Conservation (phyloP, 2,888 invertebrate genomes). For the Hoplodrina ambigua region DNA sequence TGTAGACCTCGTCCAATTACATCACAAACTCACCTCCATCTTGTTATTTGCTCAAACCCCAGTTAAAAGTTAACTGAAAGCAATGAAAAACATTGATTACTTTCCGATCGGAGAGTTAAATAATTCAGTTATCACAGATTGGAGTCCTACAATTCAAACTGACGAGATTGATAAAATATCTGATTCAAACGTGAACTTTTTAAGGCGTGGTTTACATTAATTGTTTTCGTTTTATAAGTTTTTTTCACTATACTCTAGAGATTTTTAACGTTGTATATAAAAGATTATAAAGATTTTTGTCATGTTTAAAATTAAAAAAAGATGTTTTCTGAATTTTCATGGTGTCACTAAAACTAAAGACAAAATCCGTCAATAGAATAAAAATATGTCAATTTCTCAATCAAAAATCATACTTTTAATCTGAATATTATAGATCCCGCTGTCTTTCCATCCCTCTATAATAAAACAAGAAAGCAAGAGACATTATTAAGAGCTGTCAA, state of each 20-base stretch:
- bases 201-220: constrained; percentile 15
- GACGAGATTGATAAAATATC: constrained; percentile 26
- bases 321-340: not conserved
- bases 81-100: constrained; percentile 15
- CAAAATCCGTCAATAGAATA: too few species aligned
- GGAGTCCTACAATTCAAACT: constrained; percentile 12
- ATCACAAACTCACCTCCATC: not conserved
- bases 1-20: not conserved
- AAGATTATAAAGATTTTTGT: constrained; percentile 10
- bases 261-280: not conserved
- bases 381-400: too few species aligned
- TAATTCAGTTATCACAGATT: constrained; percentile 27
- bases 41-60: not conserved
- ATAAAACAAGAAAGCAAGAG: too few species aligned
- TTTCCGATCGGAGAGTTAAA: constrained; percentile 23
- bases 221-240: not conserved
- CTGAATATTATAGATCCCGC: too few species aligned
- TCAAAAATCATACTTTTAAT: too few species aligned
- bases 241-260: not conserved
- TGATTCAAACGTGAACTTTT: constrained; percentile 12
- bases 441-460: too few species aligned
- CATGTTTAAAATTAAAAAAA: not conserved
- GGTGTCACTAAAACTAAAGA: not conserved
- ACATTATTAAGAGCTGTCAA: too few species aligned
- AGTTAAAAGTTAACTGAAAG: constrained; percentile 1